These are phyloP conservation scores for Gobionotothen gibberifrons DNA, from an alignment of 2,797 vertebrate genomes.

Conservation along the genomic window DNA sequence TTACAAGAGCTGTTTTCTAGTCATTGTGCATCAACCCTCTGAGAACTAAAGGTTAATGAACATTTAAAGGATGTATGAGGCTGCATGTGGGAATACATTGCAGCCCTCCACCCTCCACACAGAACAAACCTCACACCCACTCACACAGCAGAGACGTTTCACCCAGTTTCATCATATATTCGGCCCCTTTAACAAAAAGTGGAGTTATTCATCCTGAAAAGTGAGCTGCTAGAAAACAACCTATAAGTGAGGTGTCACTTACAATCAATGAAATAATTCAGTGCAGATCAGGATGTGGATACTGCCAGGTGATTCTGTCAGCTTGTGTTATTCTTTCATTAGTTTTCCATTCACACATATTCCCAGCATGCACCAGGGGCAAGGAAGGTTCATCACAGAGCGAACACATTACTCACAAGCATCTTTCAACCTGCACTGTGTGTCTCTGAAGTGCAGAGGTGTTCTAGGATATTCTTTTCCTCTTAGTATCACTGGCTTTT, in stretches of 20 bases:
- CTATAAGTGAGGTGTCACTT: slow-evolving; percentile 16
- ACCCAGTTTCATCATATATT: slow-evolving; percentile 49
- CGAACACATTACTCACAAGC: neutral
- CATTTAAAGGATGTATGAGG: slow-evolving; percentile 34
- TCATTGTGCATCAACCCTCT: slow-evolving; percentile 1
- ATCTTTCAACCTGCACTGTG: neutral
- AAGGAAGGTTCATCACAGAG: neutral
- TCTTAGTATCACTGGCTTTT: no score
- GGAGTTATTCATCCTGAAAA: slow-evolving; percentile 28
- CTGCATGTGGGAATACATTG: slow-evolving; percentile 23
- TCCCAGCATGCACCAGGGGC: slow-evolving; percentile 19
- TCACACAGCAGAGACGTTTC: slow-evolving; percentile 45
- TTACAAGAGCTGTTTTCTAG: neutral
- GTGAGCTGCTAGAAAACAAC: slow-evolving; percentile 1
- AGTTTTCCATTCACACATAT: slow-evolving; percentile 17
- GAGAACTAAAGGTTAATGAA: slow-evolving; percentile 7
- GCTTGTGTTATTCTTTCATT: slow-evolving; percentile 12
- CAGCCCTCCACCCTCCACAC: slow-evolving; percentile 33
- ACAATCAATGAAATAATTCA: slow-evolving; percentile 10
- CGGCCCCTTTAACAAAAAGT: slow-evolving; percentile 15
- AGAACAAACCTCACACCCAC: slow-evolving; percentile 45
- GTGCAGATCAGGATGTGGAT: neutral
- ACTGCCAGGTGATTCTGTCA: slow-evolving; percentile 2
- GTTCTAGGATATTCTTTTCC: neutral
- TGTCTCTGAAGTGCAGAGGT: neutral